Evolutionary conservation across 2,797 vertebrate species (phyloP), one percentile per base, ranked within the genome.

Genomic region (Graptemys geographica): DNA sequence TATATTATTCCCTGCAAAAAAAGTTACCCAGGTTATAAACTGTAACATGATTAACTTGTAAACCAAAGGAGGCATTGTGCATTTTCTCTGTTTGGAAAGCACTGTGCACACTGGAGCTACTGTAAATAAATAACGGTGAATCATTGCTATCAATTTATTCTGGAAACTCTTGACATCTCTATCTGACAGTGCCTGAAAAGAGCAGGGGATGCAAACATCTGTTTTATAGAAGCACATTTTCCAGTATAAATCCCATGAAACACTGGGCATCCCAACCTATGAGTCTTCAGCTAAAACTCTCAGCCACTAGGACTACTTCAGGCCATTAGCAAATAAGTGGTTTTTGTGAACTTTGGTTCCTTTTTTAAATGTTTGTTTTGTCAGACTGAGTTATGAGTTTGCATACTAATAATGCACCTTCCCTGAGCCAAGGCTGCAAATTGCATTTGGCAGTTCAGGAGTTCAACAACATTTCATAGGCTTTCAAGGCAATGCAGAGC

Each of bases 51-150:
- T 88, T 51, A 84, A 44, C 0, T 5, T 28, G 1, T 23, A 87
- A 65, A 69, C 4, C 16, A 52, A 44, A 15, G 31, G 84, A 62
- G 23, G 23, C 18, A 84, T 56, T 19, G 2, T 10, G 15, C 82
- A 53, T 1, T 11, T 11, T 79, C 12, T 72, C 41, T 76, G 11
- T 55, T 87, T 85, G n/a, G 33, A 62, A 91, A 85, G 1, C 33
- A 6, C 1, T 2, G 2, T 78, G 78, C 51, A 41, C 4, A 1
- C 44, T 74, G 84, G 69, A 59, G 10, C 11, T 47, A 4, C 1
- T 57, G 4, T 5, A 83, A 44, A 37, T 74, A 21, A 79, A 41
- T 16, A 69, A 1, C 27, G 90, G 6, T 55, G 19, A 83, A 31
- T 27, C 18, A 83, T 57, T 49, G 21, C n/a, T 5, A 83, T 79